Evolutionary conservation across 2,113 vertebrate species (phyloP), one percentile per base, ranked within the genome.

Genomic region (Burhinus oedicnemus): DNA sequence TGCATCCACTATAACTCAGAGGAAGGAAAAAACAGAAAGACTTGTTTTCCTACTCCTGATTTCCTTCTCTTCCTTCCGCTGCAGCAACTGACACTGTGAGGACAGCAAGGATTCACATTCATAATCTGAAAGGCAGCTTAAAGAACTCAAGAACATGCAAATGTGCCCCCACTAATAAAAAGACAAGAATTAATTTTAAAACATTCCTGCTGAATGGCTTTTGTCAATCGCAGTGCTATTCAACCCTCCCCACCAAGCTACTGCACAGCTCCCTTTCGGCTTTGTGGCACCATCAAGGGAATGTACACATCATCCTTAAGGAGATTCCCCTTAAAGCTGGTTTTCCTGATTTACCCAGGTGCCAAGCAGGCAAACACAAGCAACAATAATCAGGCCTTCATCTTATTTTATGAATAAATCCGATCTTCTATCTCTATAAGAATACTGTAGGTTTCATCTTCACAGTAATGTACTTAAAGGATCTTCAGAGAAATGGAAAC

Each of bases 391-490:
- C 32, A 85, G 86, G 64, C 77, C 38, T 91, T 91, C 74, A 77
- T 69, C 93, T 88, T 78, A 62, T 65, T 79, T 81, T 62, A 87
- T 22, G 51, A 90, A 18, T 80, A 93, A 78, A 89, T 83, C 79
- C 2, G 3, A 96, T 81, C 74, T 83, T 61, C 83, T 26, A 26
- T 27, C 89, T 57, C 87, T 91, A 19, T 12, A 88, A 89, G 29
- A 83, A 88, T 22, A 96, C 86, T 76, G n/a, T 32, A 64, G 72
- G n/a, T 74, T 95, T 96, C 86, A 76, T 86, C 89, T 98, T 98
- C 98, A 98, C 98, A 98, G 97, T 95, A 89, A 91, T 55, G 58
- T 86, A 69, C 34, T 51, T 66, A 29, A 55, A 90, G 44, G 42
- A 78, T 76, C 83, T 93, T 92, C 84, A 79, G 90, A 90, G 88